Evolutionary conservation across 2,797 vertebrate genomes (phyloP).

Genomic region (Thalassophryne amazonica): DNA sequence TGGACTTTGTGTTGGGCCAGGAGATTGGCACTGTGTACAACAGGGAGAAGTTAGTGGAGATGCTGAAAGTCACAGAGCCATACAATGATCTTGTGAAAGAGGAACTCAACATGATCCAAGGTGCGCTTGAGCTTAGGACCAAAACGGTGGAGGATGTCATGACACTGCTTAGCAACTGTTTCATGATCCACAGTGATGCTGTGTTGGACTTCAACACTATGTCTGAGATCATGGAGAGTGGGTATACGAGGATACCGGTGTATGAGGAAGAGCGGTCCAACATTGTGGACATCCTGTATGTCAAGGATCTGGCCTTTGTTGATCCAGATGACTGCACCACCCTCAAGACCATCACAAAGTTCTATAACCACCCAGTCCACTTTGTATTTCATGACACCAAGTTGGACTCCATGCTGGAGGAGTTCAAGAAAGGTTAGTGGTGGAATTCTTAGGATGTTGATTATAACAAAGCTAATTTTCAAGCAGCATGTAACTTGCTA

Average conservation of each 20-base stretch:
- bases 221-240: conserved; percentile 98
- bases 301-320: conserved; percentile 96
- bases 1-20: conserved; percentile 90
- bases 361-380: conserved; percentile 97
- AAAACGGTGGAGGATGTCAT: conserved; percentile 96
- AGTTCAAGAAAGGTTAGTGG: conserved; percentile 94
- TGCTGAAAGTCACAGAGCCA: conserved; percentile 93
- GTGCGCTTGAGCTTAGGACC: conserved; percentile 91
- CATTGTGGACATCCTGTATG: conserved; percentile 93
- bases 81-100: conserved; percentile 95
- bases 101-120: conserved; percentile 98
- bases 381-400: conserved; percentile 98
- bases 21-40: conserved; percentile 98
- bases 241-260: conserved; percentile 93
- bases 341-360: conserved; percentile 95
- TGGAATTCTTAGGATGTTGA: background rate
- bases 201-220: conserved; percentile 96
- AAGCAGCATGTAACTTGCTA: no score
- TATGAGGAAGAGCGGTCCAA: conserved; percentile 91
- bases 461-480: no score
- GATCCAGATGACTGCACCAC: conserved; percentile 95
- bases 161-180: conserved; percentile 89
- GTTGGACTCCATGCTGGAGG: conserved; percentile 95
- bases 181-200: conserved; percentile 90
- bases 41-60: conserved; percentile 95